Evolutionary conservation across 2,113 vertebrate species (phyloP).

Genomic region (Pelvicachromis taeniatus): DNA sequence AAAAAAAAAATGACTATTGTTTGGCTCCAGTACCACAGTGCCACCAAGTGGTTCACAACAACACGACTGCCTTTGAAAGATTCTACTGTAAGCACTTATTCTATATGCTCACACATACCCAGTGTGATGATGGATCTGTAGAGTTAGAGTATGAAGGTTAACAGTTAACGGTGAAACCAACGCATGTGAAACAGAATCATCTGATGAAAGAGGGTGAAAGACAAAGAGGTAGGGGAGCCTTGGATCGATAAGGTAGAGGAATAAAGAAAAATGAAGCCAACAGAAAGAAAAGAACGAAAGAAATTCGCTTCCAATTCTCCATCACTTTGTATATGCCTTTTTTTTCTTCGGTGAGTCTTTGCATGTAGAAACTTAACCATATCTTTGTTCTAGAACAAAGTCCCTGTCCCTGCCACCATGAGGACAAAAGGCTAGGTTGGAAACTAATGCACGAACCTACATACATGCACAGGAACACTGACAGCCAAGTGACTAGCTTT

Average conservation of each 20-base stretch:
- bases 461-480: background rate
- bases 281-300: background rate
- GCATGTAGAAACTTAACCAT: background rate
- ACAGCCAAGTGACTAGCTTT: background rate
- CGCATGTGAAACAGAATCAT: conserved; percentile 1
- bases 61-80: background rate
- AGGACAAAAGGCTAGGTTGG: background rate
- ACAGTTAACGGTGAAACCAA: conserved; percentile 23
- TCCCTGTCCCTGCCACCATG: background rate
- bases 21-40: conserved; percentile 62
- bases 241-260: background rate
- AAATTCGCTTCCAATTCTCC: background rate
- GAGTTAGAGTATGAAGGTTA: conserved; percentile 40
- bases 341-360: background rate
- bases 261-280: background rate
- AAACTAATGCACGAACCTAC: background rate
- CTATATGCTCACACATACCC: background rate
- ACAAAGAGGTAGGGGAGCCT: background rate
- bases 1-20: background rate
- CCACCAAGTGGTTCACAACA: conserved; percentile 59
- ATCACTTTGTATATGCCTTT: background rate
- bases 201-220: conserved; percentile 27
- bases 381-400: background rate
- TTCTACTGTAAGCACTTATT: background rate
- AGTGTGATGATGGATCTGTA: conserved; percentile 39